phyloP scores from a whole-genome alignment of 2,113 vertebrate genomes.

The Ivindomyrus marchei region DNA sequence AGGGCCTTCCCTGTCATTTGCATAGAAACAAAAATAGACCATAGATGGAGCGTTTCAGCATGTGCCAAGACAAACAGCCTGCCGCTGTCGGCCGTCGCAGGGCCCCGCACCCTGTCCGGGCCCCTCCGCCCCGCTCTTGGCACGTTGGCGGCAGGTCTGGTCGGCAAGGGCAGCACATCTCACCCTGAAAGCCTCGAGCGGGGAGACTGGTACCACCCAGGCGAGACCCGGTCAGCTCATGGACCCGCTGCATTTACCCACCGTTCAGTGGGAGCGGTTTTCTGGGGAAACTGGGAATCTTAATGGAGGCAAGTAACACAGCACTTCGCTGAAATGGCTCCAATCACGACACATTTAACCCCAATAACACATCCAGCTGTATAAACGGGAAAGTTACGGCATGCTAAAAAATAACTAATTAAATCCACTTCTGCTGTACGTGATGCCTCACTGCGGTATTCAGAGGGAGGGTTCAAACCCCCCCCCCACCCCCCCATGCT shows the following conservation, averaged over 20 bases:
- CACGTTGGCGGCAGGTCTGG: background rate
- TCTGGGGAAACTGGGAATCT: background rate
- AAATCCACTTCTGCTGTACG: background rate
- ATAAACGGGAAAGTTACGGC: background rate
- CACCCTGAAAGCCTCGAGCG: background rate
- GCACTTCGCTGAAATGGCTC: background rate
- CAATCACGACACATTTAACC: background rate
- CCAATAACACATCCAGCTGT: background rate
- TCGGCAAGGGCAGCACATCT: background rate
- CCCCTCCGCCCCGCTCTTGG: background rate
- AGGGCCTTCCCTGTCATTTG: background rate
- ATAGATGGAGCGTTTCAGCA: background rate
- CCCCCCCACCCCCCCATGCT: background rate
- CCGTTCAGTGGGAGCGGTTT: background rate
- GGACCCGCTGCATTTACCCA: background rate
- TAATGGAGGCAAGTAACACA: background rate
- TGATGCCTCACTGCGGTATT: background rate
- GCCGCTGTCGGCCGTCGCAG: background rate
- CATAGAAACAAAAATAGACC: constrained; percentile 1
- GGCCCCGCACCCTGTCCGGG: background rate
- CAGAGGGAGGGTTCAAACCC: background rate
- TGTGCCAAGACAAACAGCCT: background rate
- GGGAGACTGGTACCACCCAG: background rate
- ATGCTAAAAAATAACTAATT: background rate
- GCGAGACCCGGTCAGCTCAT: background rate